These are phyloP conservation scores for Ethmia dodecea DNA, from an alignment of 2,888 invertebrate species.

Conservation along the genomic window DNA sequence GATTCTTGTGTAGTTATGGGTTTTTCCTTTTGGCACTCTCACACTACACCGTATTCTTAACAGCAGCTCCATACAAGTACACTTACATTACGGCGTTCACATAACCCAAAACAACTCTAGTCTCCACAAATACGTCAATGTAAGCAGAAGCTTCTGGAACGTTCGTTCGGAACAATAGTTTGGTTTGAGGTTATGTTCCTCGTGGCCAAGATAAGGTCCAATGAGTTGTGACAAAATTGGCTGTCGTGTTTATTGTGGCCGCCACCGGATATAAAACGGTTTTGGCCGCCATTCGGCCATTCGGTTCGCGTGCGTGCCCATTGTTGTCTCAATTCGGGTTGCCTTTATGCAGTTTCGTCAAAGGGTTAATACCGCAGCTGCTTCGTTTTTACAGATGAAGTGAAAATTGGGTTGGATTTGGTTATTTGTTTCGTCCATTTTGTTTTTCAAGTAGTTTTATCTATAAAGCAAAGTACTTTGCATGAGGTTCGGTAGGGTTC, in stretches of 20 bases:
- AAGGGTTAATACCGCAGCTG: no score
- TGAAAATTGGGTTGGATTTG: no score
- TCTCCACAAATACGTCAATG: no score
- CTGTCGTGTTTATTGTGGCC: constrained; percentile 45
- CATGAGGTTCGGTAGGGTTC: no score
- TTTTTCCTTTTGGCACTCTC: constrained; percentile 25
- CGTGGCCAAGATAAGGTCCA: constrained; percentile 49
- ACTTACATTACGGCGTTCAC: background rate
- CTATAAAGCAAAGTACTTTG: no score
- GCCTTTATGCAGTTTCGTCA: background rate
- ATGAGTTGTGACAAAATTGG: constrained; percentile 57
- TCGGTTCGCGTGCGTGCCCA: constrained; percentile 2
- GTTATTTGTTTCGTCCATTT: no score
- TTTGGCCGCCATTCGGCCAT: constrained; percentile 4
- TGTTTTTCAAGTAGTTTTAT: no score
- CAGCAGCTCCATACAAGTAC: background rate
- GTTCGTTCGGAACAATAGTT: no score
- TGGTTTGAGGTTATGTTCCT: constrained; percentile 14
- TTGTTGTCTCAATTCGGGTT: background rate
- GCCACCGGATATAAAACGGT: constrained; percentile 35
- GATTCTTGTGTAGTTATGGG: constrained; percentile 36
- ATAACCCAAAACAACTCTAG: no score
- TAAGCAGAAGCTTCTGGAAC: no score
- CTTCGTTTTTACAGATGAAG: no score
- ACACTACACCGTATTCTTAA: constrained; percentile 15